Evolutionary conservation across 2,113 vertebrate species (phyloP).

Genomic region (Channa argus): DNA sequence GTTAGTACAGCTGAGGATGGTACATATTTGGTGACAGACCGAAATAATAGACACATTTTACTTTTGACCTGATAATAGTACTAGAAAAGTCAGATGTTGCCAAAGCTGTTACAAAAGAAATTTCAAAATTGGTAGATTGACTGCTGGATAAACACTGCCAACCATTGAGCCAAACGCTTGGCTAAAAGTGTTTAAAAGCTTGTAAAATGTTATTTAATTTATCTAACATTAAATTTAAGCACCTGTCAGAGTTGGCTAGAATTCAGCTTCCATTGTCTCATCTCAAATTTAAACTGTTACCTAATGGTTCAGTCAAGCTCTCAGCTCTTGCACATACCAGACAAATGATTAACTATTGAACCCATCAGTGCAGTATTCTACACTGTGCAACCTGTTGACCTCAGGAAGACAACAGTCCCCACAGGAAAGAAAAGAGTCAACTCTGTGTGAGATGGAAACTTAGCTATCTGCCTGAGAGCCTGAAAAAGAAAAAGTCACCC

Average conservation of each 20-base stretch:
- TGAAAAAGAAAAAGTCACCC: slow-evolving; percentile 50
- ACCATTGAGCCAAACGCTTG: background rate
- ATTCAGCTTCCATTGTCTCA: background rate
- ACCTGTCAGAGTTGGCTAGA: background rate
- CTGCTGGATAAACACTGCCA: background rate
- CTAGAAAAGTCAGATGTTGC: background rate
- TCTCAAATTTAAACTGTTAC: slow-evolving; percentile 21
- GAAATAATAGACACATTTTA: background rate
- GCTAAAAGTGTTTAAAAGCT: background rate
- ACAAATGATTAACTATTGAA: slow-evolving; percentile 56
- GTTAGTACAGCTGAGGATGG: background rate
- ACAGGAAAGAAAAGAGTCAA: slow-evolving; percentile 54
- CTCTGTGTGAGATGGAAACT: slow-evolving; percentile 49
- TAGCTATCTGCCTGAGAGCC: slow-evolving; percentile 43
- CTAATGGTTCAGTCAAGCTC: background rate
- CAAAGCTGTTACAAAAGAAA: background rate
- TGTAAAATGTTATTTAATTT: too few species aligned
- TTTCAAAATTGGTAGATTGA: background rate
- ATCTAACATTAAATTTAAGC: background rate
- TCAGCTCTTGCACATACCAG: slow-evolving; percentile 12
- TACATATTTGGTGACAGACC: background rate
- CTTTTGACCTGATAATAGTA: background rate
- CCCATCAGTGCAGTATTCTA: slow-evolving; percentile 10
- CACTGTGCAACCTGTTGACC: slow-evolving; percentile 10
- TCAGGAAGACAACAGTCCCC: slow-evolving; percentile 37